Evolutionary conservation across 2,888 invertebrate species (phyloP).

Genomic region (Coenonympha arcania): DNA sequence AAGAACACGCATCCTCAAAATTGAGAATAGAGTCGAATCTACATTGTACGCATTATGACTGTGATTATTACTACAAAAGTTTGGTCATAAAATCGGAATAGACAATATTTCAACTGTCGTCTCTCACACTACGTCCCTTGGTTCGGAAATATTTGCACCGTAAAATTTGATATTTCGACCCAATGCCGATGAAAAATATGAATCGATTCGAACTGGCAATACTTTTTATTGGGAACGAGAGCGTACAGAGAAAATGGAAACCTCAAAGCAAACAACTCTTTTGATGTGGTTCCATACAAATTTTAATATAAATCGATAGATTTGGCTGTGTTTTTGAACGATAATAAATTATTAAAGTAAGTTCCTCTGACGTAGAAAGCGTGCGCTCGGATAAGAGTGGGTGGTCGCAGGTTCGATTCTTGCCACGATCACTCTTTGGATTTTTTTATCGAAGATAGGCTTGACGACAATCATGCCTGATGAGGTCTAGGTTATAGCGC

Average conservation of each 20-base stretch:
- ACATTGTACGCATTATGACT: too few relatives aligned
- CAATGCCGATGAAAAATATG: conserved; percentile 19
- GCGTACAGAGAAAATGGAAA: conserved; percentile 7
- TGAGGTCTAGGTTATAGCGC: too few relatives aligned
- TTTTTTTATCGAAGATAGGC: too few relatives aligned
- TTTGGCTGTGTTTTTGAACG: not conserved
- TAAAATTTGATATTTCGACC: conserved; percentile 19
- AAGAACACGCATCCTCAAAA: too few relatives aligned
- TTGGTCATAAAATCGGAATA: not conserved
- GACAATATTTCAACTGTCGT: not conserved
- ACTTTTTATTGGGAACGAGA: conserved; percentile 14
- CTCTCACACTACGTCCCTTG: conserved; percentile 10
- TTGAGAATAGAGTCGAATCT: too few relatives aligned
- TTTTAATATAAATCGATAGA: not conserved
- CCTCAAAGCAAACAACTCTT: conserved; percentile 13
- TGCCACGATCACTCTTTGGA: too few relatives aligned
- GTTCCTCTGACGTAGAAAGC: too few relatives aligned
- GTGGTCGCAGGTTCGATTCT: too few relatives aligned
- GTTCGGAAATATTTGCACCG: conserved; percentile 18
- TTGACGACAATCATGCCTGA: too few relatives aligned
- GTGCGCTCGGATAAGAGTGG: too few relatives aligned
- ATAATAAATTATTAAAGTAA: too few relatives aligned
- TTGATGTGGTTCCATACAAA: not conserved
- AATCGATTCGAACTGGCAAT: conserved; percentile 18
- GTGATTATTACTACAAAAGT: not conserved